Evolutionary conservation across 2,888 invertebrate species (phyloP).

Genomic region (Tenthredo distinguenda): DNA sequence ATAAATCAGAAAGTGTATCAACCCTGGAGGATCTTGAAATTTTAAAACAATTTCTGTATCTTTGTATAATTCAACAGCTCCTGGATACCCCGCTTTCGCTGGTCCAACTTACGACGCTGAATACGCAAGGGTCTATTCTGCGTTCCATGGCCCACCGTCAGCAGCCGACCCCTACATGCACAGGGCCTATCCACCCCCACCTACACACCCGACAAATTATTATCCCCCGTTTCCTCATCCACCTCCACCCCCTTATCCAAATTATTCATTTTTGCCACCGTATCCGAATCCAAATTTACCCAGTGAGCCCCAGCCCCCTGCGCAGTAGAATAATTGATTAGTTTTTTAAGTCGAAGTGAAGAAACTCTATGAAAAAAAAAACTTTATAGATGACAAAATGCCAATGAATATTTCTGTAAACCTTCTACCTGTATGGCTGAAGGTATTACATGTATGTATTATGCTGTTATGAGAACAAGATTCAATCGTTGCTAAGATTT

Average conservation of each 20-base stretch:
- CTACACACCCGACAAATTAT: constrained; percentile 74
- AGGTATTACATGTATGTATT: constrained; percentile 1
- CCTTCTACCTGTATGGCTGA: constrained; percentile 16
- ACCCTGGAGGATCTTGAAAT: not conserved
- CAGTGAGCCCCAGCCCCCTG: constrained; percentile 76
- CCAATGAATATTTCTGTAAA: constrained; percentile 45
- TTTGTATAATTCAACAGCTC: constrained; percentile 67
- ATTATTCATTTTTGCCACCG: constrained; percentile 80
- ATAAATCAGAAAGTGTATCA: not conserved
- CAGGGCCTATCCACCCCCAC: constrained; percentile 71
- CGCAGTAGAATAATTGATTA: constrained; percentile 70
- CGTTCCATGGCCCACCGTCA: constrained; percentile 73
- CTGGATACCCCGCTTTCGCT: constrained; percentile 72
- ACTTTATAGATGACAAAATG: constrained; percentile 42
- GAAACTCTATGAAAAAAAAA: constrained; percentile 14
- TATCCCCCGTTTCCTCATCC: constrained; percentile 77
- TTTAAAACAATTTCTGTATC: not conserved
- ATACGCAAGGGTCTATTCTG: constrained; percentile 75
- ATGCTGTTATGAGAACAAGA: constrained; percentile 3
- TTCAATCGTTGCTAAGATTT: constrained; percentile 23
- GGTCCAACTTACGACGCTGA: constrained; percentile 75
- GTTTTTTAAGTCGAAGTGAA: constrained; percentile 24
- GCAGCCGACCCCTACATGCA: constrained; percentile 75
- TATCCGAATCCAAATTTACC: constrained; percentile 78
- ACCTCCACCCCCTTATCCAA: constrained; percentile 80